phyloP scores from a whole-genome alignment of 2,888 invertebrate genomes.

The Mesorhabditis belari region DNA sequence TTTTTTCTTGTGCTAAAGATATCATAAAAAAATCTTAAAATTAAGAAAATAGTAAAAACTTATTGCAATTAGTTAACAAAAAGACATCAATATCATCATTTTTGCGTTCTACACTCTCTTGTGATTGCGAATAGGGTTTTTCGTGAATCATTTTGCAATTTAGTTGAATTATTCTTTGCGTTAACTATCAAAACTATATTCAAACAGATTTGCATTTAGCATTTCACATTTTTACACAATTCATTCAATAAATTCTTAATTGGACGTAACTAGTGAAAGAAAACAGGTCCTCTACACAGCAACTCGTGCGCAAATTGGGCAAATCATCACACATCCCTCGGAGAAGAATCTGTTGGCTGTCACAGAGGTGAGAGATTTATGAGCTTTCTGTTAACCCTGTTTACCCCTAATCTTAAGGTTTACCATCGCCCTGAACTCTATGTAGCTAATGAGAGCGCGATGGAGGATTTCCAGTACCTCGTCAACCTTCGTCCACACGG shows the following conservation, averaged over 20 bases:
- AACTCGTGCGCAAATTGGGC: conserved; percentile 44
- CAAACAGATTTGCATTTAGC: too few species aligned
- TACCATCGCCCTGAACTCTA: conserved; percentile 51
- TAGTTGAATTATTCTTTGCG: too few species aligned
- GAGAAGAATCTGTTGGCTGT: conserved; percentile 47
- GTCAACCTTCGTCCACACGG: conserved; percentile 47
- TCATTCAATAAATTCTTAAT: background rate
- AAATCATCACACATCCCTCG: conserved; percentile 44
- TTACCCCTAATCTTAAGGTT: conserved; percentile 6
- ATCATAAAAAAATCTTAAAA: too few species aligned
- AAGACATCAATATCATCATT: too few species aligned
- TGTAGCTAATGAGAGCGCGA: conserved; percentile 48
- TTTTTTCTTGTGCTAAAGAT: too few species aligned
- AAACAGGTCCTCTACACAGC: conserved; percentile 46
- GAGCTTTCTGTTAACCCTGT: background rate
- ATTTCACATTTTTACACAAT: background rate
- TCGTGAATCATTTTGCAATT: too few species aligned
- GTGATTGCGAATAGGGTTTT: too few species aligned
- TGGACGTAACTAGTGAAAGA: too few species aligned
- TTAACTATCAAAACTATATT: too few species aligned
- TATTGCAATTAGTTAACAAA: too few species aligned
- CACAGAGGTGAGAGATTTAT: conserved; percentile 21
- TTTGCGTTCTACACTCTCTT: too few species aligned
- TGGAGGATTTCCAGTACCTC: conserved; percentile 38
- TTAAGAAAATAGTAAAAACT: too few species aligned